Evolutionary conservation across 2,888 invertebrate genomes (phyloP).

Genomic region (Nemotelus pantherinus): DNA sequence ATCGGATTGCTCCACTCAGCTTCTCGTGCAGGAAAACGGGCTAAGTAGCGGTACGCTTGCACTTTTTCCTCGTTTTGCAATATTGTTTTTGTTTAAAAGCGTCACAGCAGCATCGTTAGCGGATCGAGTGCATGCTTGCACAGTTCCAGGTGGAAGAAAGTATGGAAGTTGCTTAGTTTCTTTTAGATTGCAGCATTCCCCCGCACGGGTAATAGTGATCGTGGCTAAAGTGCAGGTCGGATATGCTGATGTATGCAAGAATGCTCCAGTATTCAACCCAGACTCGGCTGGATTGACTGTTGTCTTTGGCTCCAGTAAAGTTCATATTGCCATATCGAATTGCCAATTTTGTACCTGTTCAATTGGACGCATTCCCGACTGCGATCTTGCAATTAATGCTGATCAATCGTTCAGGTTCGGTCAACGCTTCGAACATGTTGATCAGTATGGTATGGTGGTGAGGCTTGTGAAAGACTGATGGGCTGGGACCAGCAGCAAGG

Average conservation of each 20-base stretch:
- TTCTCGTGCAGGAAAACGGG: slow-evolving; percentile 6
- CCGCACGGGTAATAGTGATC: no score
- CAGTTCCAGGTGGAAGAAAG: not conserved
- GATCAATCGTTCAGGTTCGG: slow-evolving; percentile 44
- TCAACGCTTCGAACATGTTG: slow-evolving; percentile 20
- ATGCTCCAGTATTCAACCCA: no score
- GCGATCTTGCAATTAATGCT: slow-evolving; percentile 42
- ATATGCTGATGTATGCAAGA: no score
- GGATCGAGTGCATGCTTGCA: not conserved
- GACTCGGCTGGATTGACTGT: no score
- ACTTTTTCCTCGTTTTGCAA: slow-evolving; percentile 36
- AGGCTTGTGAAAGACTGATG: not conserved
- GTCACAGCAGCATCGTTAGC: not conserved
- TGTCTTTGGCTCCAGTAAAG: not conserved
- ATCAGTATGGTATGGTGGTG: slow-evolving; percentile 1
- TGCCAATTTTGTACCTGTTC: slow-evolving; percentile 31
- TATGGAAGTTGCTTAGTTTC: not conserved
- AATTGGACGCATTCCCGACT: slow-evolving; percentile 27
- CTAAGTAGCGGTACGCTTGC: slow-evolving; percentile 45
- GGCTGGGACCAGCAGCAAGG: not conserved
- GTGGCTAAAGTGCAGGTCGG: no score
- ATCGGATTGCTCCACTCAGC: not conserved
- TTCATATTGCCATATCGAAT: not conserved
- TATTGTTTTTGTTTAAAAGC: not conserved
- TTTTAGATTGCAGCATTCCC: not conserved